Conservation (phyloP, 1,140 invertebrate genomes). For the Andrena cerasifolii region DNA sequence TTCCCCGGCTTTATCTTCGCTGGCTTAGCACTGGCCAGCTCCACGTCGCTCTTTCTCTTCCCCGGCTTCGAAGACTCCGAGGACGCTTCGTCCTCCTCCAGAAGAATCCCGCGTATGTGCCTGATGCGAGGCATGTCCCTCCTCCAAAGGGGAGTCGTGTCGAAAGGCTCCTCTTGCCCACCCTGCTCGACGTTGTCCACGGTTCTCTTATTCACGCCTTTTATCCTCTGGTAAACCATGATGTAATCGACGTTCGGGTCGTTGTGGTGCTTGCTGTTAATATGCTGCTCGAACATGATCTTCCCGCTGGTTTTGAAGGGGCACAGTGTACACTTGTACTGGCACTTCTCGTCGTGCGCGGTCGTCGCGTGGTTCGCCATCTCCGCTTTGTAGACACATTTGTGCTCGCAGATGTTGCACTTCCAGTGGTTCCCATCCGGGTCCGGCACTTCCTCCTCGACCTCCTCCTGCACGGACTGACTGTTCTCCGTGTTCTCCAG, state of each 20-base stretch:
- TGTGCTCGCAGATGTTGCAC: slow-evolving; percentile 86
- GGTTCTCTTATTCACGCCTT: slow-evolving; percentile 70
- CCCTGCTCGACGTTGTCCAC: slow-evolving; percentile 56
- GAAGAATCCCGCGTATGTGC: slow-evolving; percentile 82
- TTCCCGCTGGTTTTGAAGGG: slow-evolving; percentile 83
- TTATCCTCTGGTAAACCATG: slow-evolving; percentile 75
- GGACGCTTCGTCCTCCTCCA: slow-evolving; percentile 61
- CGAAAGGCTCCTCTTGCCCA: slow-evolving; percentile 77
- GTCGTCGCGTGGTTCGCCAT: slow-evolving; percentile 84
- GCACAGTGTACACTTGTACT: slow-evolving; percentile 87
- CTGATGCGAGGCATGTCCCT: slow-evolving; percentile 82
- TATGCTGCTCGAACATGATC: slow-evolving; percentile 84
- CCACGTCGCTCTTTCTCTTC: slow-evolving; percentile 71
- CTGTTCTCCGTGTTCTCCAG: slow-evolving; percentile 77
- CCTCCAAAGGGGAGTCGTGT: slow-evolving; percentile 85
- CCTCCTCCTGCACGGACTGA: slow-evolving; percentile 57
- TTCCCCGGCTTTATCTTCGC: slow-evolving; percentile 68
- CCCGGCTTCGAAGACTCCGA: slow-evolving; percentile 54
- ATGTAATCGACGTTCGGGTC: slow-evolving; percentile 72
- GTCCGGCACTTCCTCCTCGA: slow-evolving; percentile 68
- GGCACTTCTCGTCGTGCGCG: slow-evolving; percentile 85
- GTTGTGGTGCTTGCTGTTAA: slow-evolving; percentile 80
- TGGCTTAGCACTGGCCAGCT: slow-evolving; percentile 54
- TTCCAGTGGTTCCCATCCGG: slow-evolving; percentile 85
- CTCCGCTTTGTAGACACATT: slow-evolving; percentile 84